Base-by-base conservation (phyloP, 2,888 invertebrate species). In the Candidula unifasciata region DNA sequence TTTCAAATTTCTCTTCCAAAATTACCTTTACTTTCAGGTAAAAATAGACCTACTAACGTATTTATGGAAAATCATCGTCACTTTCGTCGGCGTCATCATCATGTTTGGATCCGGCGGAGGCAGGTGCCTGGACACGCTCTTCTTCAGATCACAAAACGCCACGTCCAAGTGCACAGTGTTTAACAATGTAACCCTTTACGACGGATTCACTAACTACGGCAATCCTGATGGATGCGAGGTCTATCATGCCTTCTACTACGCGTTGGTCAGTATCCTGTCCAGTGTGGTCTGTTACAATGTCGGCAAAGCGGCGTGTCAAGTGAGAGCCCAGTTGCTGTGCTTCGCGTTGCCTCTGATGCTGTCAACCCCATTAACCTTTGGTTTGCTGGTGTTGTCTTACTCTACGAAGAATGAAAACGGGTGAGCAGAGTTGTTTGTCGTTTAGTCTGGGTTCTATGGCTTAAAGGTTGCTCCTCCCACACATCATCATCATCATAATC, bases 301-400 rank as follows among this genome's bases (percentile, higher is more conserved):
- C 0, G 86, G 88, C 0, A 89, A 90, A 71, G 87, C 90, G 0
- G 90, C 90, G 1, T 90, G 91, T 82, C 90, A 91, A 82, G 88
- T 91, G 35, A 85, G 89, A 86, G 88, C 89, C 3, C 91, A 91
- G 79, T 82, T 88, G 44, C 77, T 88, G 2, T 89, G 89, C 64
- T 90, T 90, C 66, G 88, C 91, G 0, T 78, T 90, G 8, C 90
- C 91, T 0, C 79, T 91, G 0, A 85, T 87, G 13, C 82, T 91
- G 44, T 87, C 89, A 1, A 89, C 89, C 2, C 90, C 90, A 8
- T 85, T 87, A 37, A 86, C 89, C 0, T 85, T 91, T 66, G 90
- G 88, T 0, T 60, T 91, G 0, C 69, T 91, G 8, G 71, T 91
- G 37, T 88, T 89, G 8, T 89, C 90, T 44, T 89, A 89, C 79